These are phyloP conservation scores for Delphinapterus leucas DNA, from an alignment of 2,113 vertebrate genomes.

Conservation along the genomic window DNA sequence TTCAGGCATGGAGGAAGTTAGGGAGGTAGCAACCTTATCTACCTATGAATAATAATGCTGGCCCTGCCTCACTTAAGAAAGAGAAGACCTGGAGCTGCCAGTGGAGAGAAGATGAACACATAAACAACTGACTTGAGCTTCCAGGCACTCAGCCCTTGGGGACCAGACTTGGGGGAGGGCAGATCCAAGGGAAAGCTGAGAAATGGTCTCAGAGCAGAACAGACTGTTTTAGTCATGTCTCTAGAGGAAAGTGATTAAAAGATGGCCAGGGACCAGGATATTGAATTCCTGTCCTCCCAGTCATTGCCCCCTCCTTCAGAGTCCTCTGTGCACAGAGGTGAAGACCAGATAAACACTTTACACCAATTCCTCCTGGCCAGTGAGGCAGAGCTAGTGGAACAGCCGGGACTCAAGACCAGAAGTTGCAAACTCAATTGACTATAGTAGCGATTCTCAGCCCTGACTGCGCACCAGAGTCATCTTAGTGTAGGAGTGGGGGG, in stretches of 20 bases:
- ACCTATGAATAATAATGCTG: not conserved
- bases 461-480: not conserved
- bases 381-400: not conserved
- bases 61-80: not conserved
- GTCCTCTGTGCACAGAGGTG: slow-evolving; percentile 12
- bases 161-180: not conserved
- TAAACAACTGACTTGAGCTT: slow-evolving; percentile 27
- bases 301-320: not conserved
- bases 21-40: not conserved
- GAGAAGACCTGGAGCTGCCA: not conserved
- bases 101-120: not conserved
- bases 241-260: slow-evolving; percentile 8
- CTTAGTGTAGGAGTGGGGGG: not conserved
- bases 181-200: slow-evolving; percentile 24
- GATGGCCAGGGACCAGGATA: not conserved
- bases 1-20: not conserved
- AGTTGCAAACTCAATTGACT: not conserved
- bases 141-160: not conserved
- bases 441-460: not conserved
- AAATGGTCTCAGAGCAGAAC: not conserved
- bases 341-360: not conserved
- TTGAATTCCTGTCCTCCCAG: not conserved
- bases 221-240: not conserved
- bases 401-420: not conserved
- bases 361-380: not conserved